These are phyloP conservation scores for Ibycter americanus DNA, from an alignment of 2,797 vertebrate genomes.

Conservation along the genomic window DNA sequence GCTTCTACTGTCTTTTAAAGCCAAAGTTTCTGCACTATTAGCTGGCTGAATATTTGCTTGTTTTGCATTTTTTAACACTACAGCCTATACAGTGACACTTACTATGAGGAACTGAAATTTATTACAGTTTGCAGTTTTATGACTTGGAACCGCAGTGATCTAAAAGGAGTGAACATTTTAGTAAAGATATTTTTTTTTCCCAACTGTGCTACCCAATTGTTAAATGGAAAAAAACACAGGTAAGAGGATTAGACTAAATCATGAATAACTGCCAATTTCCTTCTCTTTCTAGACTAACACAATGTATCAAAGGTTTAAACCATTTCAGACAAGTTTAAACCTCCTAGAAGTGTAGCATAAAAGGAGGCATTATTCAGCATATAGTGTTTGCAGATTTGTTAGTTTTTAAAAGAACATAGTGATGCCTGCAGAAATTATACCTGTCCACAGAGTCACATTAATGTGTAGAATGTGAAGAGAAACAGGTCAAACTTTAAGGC, in stretches of 20 bases:
- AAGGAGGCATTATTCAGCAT: slow-evolving; percentile 11
- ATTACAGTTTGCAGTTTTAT: slow-evolving; percentile 48
- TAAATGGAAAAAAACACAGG: not conserved
- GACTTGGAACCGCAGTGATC: slow-evolving; percentile 24
- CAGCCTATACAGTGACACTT: not conserved
- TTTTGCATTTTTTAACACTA: slow-evolving; percentile 19
- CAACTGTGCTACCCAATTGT: not conserved
- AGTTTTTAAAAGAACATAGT: not conserved
- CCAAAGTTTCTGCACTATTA: not conserved
- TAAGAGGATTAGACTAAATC: slow-evolving; percentile 26
- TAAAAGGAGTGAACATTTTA: slow-evolving; percentile 34
- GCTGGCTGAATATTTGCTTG: slow-evolving; percentile 8
- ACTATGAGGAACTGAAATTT: slow-evolving; percentile 19
- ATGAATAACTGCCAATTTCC: not conserved
- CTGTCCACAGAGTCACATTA: not conserved
- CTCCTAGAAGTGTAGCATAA: not conserved
- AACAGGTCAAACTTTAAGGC: not conserved
- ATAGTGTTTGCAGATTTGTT: not conserved
- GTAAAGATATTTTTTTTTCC: not conserved
- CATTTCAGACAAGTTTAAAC: slow-evolving; percentile 13
- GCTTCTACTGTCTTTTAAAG: not conserved
- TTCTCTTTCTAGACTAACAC: not conserved
- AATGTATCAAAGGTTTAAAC: slow-evolving; percentile 12
- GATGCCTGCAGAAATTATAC: not conserved
- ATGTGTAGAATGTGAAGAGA: not conserved